These are phyloP conservation scores for Albula glossodonta DNA, from an alignment of 2,113 vertebrate genomes.

Conservation along the genomic window DNA sequence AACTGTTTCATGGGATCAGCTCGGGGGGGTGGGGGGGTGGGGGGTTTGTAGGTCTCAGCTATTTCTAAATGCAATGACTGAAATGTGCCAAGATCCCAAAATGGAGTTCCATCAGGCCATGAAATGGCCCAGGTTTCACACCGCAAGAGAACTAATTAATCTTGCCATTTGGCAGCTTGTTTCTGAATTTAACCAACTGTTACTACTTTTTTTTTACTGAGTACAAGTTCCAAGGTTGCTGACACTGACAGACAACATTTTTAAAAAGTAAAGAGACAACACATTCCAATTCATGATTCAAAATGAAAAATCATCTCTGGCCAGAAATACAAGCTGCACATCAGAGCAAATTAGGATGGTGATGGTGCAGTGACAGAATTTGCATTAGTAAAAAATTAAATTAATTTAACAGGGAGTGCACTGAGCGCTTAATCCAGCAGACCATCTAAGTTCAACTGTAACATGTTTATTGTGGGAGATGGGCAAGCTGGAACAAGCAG, in stretches of 20 bases:
- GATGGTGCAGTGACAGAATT: not conserved
- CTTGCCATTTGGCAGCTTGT: not conserved
- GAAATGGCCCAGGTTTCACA: not conserved
- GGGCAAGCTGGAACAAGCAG: not conserved
- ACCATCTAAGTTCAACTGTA: not conserved
- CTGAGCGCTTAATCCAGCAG: not conserved
- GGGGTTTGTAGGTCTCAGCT: not conserved
- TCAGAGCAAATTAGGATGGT: not conserved
- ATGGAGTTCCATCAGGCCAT: not conserved
- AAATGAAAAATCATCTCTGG: not conserved
- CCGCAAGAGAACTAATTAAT: not conserved
- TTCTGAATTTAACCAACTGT: not conserved
- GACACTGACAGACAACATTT: not conserved
- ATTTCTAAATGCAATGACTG: not conserved
- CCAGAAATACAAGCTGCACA: not conserved
- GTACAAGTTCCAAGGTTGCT: not conserved
- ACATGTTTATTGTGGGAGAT: not conserved
- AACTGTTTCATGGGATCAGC: not conserved
- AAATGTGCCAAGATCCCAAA: not conserved
- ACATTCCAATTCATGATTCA: not conserved
- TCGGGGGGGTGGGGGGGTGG: too few species aligned
- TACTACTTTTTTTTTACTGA: not conserved
- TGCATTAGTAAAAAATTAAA: not conserved
- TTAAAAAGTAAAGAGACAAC: not conserved
- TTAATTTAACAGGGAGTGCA: not conserved